phyloP scores from a whole-genome alignment of 2,888 invertebrate genomes.

The Scaptomyza polygonia region DNA sequence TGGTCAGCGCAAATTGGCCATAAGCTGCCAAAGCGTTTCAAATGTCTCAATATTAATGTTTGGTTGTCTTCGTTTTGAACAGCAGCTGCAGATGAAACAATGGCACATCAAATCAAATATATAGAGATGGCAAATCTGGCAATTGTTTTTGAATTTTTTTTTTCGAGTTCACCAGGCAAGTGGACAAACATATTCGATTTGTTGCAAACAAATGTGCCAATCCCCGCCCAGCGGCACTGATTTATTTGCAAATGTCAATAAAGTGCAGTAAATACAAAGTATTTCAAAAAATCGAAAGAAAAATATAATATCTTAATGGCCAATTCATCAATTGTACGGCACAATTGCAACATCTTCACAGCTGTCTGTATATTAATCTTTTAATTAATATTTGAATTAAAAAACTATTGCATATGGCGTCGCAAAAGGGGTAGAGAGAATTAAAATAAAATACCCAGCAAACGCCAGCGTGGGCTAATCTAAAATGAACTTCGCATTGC shows the following conservation, averaged over 20 bases:
- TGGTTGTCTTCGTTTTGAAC: conserved; percentile 18
- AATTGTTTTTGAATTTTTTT: conserved; percentile 26
- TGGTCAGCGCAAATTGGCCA: conserved; percentile 48
- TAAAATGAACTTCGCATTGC: conserved; percentile 77
- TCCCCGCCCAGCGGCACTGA: conserved; percentile 52
- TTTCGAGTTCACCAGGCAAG: conserved; percentile 35
- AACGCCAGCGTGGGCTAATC: conserved; percentile 63
- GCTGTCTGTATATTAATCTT: conserved; percentile 63
- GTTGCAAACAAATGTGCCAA: conserved; percentile 25
- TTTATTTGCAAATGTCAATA: conserved; percentile 65
- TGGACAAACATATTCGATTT: conserved; percentile 42
- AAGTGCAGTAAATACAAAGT: conserved; percentile 5
- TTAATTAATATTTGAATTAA: conserved; percentile 77
- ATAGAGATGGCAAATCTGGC: conserved; percentile 11
- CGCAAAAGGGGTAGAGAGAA: conserved; percentile 22
- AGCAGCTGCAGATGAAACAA: conserved; percentile 42
- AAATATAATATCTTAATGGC: conserved; percentile 34
- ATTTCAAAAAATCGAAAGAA: conserved; percentile 3
- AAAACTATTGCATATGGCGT: conserved; percentile 63
- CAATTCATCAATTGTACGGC: conserved; percentile 56
- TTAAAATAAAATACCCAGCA: neutral
- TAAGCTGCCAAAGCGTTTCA: conserved; percentile 36
- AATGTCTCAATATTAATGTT: conserved; percentile 49
- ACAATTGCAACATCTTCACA: conserved; percentile 63
- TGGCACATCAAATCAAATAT: conserved; percentile 36